Base-by-base conservation (phyloP, 2,113 vertebrate species). In the Archilochus colubris region DNA sequence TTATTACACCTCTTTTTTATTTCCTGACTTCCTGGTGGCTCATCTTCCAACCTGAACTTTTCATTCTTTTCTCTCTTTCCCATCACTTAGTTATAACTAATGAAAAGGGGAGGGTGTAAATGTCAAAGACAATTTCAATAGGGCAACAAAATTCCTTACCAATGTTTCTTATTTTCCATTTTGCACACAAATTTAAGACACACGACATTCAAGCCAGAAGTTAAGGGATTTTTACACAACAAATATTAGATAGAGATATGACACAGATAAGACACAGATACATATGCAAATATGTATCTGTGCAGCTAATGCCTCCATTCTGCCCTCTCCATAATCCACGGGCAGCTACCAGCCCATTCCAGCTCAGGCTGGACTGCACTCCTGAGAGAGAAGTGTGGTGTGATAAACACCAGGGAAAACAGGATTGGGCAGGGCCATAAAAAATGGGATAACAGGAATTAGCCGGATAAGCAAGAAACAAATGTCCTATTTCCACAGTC, bases 11-110 rank as follows among this genome's bases (percentile, higher is more conserved):
- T 54, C 25, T 70, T 81, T 95, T 64, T 46, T 72, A 86, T 88
- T 91, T 90, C 64, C 88, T 88, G 44, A 57, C 79, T 95, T 91
- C 66, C 88, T 72, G 64, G 31, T 72, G 57, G 30, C 16, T 86
- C 3, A 2, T 58, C 46, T 93, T 90, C 69, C 82, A 93, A 43
- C 10, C 68, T 64, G 73, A 91, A 78, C 36, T 93, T 88, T 64
- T 24, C 85, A 78, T 73, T 54, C 25, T 70, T 91, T 89, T 88
- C 30, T 80, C 12, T 77, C 44, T 85, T 86, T 91, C 80, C 36
- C 82, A 86, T 86, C 53, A 33, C 50, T 90, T 82, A 78, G 20
- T 75, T 79, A 44, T 21, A 54, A 33, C 54, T 90, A 79, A 72
- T 62, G 50, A 91, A 86, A 40, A 13, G n/a, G 11, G 40, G 36